Evolutionary conservation across 2,797 vertebrate species (phyloP).

Genomic region (Amphiprion clarkii): DNA sequence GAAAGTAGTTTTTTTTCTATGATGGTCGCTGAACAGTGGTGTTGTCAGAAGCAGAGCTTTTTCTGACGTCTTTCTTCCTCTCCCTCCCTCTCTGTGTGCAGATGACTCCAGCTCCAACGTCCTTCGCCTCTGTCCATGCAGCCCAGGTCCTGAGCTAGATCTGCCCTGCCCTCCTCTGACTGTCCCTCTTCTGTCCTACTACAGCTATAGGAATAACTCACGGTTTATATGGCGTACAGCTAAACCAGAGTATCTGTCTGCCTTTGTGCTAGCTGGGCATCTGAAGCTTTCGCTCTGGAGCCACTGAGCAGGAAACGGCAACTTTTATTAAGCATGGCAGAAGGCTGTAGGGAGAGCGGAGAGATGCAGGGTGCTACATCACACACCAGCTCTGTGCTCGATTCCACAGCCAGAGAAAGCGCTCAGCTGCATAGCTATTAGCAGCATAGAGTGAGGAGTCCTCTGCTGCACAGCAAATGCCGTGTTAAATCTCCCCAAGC

Average conservation of each 20-base stretch:
- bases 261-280: conserved; percentile 90
- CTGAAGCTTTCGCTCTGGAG: conserved; percentile 77
- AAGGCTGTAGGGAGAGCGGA: conserved; percentile 69
- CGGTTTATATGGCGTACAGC: conserved; percentile 63
- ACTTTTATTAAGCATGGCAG: conserved; percentile 87
- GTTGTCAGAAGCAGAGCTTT: conserved; percentile 89
- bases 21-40: conserved; percentile 87
- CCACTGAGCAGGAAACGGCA: conserved; percentile 80
- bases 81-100: conserved; percentile 89
- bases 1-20: conserved; percentile 81
- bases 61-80: conserved; percentile 87
- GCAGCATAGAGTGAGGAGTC: conserved; percentile 44
- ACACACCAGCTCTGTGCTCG: conserved; percentile 68
- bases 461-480: conserved; percentile 45
- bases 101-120: conserved; percentile 88
- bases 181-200: conserved; percentile 64
- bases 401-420: conserved; percentile 63
- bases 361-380: conserved; percentile 74
- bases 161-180: conserved; percentile 76
- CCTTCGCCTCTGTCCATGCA: conserved; percentile 78
- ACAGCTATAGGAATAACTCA: conserved; percentile 59
- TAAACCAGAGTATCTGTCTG: conserved; percentile 82
- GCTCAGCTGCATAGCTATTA: conserved; percentile 67
- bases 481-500: conserved; percentile 48
- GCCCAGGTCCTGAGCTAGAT: conserved; percentile 79